These are phyloP conservation scores for Cirrhinus mrigala DNA, from an alignment of 2,797 vertebrate species.

Conservation along the genomic window DNA sequence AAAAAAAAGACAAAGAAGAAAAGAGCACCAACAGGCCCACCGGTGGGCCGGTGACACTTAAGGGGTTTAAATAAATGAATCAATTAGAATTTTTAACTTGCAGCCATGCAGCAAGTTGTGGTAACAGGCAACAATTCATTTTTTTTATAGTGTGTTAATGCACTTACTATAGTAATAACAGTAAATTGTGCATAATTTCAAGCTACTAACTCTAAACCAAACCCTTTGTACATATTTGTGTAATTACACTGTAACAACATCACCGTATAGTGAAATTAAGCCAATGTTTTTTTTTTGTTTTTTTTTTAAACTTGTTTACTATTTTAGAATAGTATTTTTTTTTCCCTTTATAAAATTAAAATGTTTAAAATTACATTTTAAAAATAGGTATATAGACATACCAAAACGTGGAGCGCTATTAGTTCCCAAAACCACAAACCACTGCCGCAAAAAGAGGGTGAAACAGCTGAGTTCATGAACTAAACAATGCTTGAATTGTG, in stretches of 20 bases:
- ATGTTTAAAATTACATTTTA: neutral
- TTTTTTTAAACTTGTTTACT: neutral
- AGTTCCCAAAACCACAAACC: neutral
- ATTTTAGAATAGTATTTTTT: neutral
- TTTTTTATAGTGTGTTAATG: neutral
- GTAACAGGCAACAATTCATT: neutral
- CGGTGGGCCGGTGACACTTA: no score
- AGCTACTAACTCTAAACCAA: neutral
- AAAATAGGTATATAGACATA: neutral
- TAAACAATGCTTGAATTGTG: neutral
- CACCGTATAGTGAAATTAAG: neutral
- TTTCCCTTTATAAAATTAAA: neutral
- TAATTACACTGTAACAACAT: neutral
- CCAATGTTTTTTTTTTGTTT: no score
- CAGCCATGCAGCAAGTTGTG: neutral
- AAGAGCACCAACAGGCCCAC: no score
- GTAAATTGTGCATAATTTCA: neutral
- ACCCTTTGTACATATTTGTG: neutral
- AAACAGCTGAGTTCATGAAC: neutral
- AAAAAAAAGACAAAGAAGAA: no score
- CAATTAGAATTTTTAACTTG: neutral
- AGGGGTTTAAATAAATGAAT: neutral
- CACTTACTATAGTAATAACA: neutral
- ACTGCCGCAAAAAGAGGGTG: neutral
- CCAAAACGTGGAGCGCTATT: neutral